Percentiles rank a stretch among this genome's conserved stretches.
These are phyloP conservation scores for Dissostichus mawsoni DNA, from an alignment of 2,113 vertebrate genomes.

Conservation along the genomic window DNA sequence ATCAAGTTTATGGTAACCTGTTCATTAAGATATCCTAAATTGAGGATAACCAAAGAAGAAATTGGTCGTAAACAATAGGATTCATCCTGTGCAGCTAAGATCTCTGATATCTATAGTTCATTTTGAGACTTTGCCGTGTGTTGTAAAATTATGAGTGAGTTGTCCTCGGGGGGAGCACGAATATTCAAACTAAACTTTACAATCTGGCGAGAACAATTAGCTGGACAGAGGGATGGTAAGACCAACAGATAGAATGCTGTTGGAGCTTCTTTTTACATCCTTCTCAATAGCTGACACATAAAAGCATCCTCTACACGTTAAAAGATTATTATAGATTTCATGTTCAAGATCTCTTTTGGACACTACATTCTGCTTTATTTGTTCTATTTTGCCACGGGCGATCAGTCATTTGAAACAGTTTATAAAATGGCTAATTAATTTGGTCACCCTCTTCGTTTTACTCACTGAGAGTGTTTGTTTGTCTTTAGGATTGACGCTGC, in stretches of 20 bases:
- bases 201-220: not conserved
- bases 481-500: conserved; percentile 49
- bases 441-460: conserved; percentile 21
- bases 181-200: not conserved
- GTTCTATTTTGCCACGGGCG: not conserved
- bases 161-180: not conserved
- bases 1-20: not conserved
- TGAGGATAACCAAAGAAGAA: not conserved
- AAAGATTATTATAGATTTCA: not conserved
- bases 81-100: not conserved
- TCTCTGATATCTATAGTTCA: not conserved
- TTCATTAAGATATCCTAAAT: not conserved
- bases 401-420: conserved; percentile 17
- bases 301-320: not conserved
- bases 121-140: not conserved
- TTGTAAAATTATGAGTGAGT: not conserved
- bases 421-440: conserved; percentile 50
- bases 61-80: not conserved
- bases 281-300: not conserved
- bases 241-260: not conserved
- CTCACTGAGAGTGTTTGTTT: conserved; percentile 32
- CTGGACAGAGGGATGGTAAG: not conserved
- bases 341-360: not conserved
- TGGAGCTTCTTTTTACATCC: not conserved
- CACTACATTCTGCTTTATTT: not conserved